Percentiles rank a stretch among this genome's conserved stretches.
phyloP scores from a whole-genome alignment of 2,888 invertebrate genomes.

The Melikaiella ostensackeni region DNA sequence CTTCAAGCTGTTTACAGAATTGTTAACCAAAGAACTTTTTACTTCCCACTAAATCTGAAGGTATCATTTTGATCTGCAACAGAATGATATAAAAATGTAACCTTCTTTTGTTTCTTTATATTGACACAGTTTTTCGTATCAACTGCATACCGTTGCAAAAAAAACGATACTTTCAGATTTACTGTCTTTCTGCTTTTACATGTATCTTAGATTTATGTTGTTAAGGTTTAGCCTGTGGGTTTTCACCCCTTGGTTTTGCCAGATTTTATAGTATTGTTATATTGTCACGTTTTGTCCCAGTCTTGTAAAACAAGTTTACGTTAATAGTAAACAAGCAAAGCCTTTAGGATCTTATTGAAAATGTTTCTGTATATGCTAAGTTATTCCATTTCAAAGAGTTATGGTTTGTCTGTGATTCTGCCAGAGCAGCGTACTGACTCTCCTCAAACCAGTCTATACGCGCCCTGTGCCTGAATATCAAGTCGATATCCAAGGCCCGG shows the following conservation, averaged over 20 bases:
- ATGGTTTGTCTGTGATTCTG: constrained; percentile 30
- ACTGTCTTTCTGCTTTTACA: no score
- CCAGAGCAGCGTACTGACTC: constrained; percentile 29
- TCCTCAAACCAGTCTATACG: constrained; percentile 34
- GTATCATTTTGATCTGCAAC: no score
- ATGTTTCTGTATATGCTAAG: constrained; percentile 11
- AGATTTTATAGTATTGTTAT: not conserved
- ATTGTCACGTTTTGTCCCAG: not conserved
- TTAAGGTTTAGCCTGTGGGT: no score
- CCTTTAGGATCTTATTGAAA: constrained; percentile 12
- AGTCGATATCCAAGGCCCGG: constrained; percentile 35
- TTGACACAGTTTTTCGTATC: no score
- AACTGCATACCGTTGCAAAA: no score
- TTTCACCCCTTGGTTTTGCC: not conserved
- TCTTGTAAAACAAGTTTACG: not conserved
- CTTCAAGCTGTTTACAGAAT: not conserved
- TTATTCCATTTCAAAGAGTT: constrained; percentile 23
- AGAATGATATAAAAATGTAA: no score
- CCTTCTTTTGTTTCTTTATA: no score
- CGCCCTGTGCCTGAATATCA: constrained; percentile 38
- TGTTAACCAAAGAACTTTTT: no score
- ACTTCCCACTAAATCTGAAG: no score
- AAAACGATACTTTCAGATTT: no score
- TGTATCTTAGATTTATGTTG: no score
- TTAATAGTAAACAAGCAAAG: not conserved